Evolutionary conservation across 2,113 vertebrate species (phyloP).

Genomic region (Halcyon malimbica): DNA sequence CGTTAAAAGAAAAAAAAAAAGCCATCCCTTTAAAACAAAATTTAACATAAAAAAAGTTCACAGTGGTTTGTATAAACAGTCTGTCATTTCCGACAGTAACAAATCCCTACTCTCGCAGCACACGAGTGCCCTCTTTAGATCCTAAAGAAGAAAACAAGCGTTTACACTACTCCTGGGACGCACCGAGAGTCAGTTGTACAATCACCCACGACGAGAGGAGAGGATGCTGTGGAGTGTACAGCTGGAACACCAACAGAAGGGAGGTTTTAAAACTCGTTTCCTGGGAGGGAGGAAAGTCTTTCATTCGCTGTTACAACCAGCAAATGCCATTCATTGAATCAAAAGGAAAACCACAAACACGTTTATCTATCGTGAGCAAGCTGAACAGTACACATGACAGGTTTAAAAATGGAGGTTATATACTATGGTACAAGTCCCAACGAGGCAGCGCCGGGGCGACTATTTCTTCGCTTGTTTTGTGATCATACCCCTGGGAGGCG

Average conservation of each 20-base stretch:
- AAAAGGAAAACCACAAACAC: constrained; percentile 80
- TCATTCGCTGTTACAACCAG: constrained; percentile 80
- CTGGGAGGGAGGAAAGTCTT: constrained; percentile 66
- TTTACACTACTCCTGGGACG: constrained; percentile 69
- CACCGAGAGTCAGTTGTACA: constrained; percentile 52
- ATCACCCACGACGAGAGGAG: constrained; percentile 56
- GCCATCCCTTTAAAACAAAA: constrained; percentile 80
- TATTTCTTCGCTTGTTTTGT: constrained; percentile 99
- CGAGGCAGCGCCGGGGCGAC: constrained; percentile 69
- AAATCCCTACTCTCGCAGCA: constrained; percentile 72
- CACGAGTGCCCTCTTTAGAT: constrained; percentile 76
- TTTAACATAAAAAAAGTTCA: constrained; percentile 76
- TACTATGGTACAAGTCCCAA: constrained; percentile 81
- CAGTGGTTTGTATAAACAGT: constrained; percentile 82
- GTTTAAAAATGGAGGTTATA: constrained; percentile 82
- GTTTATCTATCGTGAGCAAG: constrained; percentile 80
- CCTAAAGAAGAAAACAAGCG: constrained; percentile 73
- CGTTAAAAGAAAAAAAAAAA: constrained; percentile 57
- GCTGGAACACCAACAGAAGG: constrained; percentile 81
- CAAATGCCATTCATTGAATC: constrained; percentile 74
- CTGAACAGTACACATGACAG: constrained; percentile 79
- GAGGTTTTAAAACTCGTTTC: constrained; percentile 54
- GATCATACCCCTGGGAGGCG: constrained; percentile 96
- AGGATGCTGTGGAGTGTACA: constrained; percentile 82
- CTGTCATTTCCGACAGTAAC: constrained; percentile 71